Base-by-base conservation (phyloP, 2,113 vertebrate genomes). In the Cheirogaleus medius region DNA sequence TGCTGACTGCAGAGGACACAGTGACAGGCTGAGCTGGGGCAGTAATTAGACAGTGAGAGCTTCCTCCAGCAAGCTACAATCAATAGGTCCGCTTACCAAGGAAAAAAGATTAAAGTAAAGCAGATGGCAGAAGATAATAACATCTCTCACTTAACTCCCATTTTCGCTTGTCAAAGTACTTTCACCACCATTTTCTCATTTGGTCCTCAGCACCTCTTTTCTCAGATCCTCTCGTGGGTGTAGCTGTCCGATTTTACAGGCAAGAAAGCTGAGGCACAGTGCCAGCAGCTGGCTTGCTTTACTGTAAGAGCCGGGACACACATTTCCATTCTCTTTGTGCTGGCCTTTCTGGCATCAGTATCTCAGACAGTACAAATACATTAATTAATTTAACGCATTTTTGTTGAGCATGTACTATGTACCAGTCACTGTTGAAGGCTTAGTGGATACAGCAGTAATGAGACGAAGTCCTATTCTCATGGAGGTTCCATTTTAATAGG, bases 1-100 rank as follows among this genome's bases (percentile, higher is more conserved):
- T 74, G 97, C 95, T 90, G 94, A 95, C 96, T 95, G 93, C 66
- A 76, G 96, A 97, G 97, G 97, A 97, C 97, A 94, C n/a, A 3
- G 91, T 95, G 96, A 97, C 96, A 97, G 94, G 93, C 91, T 97
- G 95, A 97, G 93, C 95, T 12, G 77, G 94, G 92, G 88, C 95
- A 98, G 97, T 97, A 90, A 97, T 97, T 97, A 98, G 97, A 95
- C 94, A 97, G 95, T 52, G 96, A 97, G 96, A 97, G 96, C 97
- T 98, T 98, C 97, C 97, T 97, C 47, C 85, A 97, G 93, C 93
- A 90, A 97, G 95, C 94, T 77, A 80, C 91, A 97, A 96, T 97
- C 97, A 97, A 98, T 97, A 98, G 96, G 96, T 94, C 95, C 0
- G 60, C 92, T 97, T 74, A 94, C 88, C 0, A 14, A 97, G 94